Base-by-base conservation (phyloP, 2,797 vertebrate species). In the Melopsittacus undulatus region DNA sequence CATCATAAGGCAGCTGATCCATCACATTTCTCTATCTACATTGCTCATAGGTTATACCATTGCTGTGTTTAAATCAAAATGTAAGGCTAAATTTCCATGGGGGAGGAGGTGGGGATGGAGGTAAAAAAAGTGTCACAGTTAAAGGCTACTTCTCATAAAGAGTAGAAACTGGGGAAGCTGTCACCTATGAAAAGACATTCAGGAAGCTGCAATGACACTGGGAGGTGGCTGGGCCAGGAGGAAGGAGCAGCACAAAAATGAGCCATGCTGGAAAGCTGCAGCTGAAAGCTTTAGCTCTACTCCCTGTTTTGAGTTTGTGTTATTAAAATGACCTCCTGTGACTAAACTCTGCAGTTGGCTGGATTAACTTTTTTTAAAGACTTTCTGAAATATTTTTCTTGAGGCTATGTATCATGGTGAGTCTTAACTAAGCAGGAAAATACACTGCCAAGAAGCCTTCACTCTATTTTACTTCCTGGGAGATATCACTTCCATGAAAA, bases 371-470 rank as follows among this genome's bases (percentile, higher is more conserved):
- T 70, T 70, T 81, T 66, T 83, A 27, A 84, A 79, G n/a, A n/a
- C 22, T 70, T 88, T 83, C 57, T 75, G 27, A 85, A 83, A 69
- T 9, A 84, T 6, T 23, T 48, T 82, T 91, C 94, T 57, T 19
- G 5, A 80, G 24, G 20, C 24, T 80, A 24, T 26, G 11, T 75
- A 68, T 77, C 21, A n/a, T 23, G 27, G 18, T 26, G 15, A 68
- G 20, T 52, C 38, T 82, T 83, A 74, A 67, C 48, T 75, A 15
- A 78, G 64, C 5, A 5, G 20, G 36, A 57, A 66, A 87, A 77
- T 42, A 43, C 5, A 36, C 34, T 51, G 34, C 46, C 45, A 89
- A 84, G 63, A 74, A 84, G 8, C 2, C 29, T 83, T 76, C 36
- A 34, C 9, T 83, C 52, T 6, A 15, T 74, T 85, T 63, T 67